Base-by-base conservation (phyloP, 2,797 vertebrate species). In the Chromobotia macracanthus region DNA sequence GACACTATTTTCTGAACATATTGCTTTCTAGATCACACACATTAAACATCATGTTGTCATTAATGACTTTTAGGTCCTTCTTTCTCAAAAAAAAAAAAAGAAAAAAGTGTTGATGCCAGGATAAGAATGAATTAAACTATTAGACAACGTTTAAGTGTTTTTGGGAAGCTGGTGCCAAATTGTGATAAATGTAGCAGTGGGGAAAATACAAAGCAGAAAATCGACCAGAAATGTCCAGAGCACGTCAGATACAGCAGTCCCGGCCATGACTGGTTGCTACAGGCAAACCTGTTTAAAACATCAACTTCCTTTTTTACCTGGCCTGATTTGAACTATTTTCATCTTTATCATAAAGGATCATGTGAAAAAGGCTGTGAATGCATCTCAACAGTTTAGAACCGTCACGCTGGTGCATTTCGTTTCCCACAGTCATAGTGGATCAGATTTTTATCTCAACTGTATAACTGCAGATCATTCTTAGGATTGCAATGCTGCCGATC, bases 1-100 rank as follows among this genome's bases (percentile, higher is more conserved):
- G 44, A 38, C 53, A 53, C 18, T 63, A 46, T 56, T 16, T 72
- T 46, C 11, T 21, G 46, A 38, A 76, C 58, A 46, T 55, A 68
- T 56, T 23, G 19, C 53, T 53, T 78, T 19, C 28, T 50, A 70
- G 56, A 51, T 70, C 13, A 41, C 3, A 9, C 9, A 31, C 38
- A 44, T 67, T 16, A 50, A 51, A 41, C 66, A 63, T 51, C 21
- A 41, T 51, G 28, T 23, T 53, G 46, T 21, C 66, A 64, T 64
- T 64, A 71, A 41, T 5, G 11, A 4, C 67, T n/a, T 38, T 41
- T 38, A 51, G n/a, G 3, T 7, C 0, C 3, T 70, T 78, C 15
- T 18, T 41, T 53, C 16, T 21, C 5, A 48, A 23, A 25, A 16
- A 73, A 66, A n/a, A 66, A 3, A 31, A 3, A 31, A 31, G 31